These are phyloP conservation scores for Halichoerus grypus DNA, from an alignment of 2,113 vertebrate genomes.

Conservation along the genomic window DNA sequence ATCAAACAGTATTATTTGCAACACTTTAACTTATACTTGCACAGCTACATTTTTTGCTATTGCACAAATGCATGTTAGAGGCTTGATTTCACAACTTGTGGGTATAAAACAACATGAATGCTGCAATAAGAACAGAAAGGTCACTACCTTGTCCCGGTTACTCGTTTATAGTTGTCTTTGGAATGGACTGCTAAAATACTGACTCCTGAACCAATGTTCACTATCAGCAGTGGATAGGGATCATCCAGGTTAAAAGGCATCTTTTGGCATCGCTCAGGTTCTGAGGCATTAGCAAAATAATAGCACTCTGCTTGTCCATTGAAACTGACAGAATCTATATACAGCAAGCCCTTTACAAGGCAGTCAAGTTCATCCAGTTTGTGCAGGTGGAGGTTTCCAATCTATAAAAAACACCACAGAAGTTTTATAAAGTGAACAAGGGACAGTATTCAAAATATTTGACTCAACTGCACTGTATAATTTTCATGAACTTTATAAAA, in stretches of 20 bases:
- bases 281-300: constrained; percentile 92
- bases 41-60: neutral
- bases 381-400: constrained; percentile 92
- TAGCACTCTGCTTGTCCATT: constrained; percentile 93
- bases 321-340: constrained; percentile 93
- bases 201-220: constrained; percentile 92
- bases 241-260: constrained; percentile 93
- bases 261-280: constrained; percentile 92
- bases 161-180: constrained; percentile 92
- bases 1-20: neutral
- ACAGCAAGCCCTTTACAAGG: constrained; percentile 92
- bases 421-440: neutral
- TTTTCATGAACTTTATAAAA: constrained; percentile 50
- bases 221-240: constrained; percentile 90
- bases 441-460: neutral
- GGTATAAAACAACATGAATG: neutral
- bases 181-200: constrained; percentile 92
- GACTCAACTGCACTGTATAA: neutral
- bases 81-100: neutral
- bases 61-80: neutral
- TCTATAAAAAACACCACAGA: constrained; percentile 81
- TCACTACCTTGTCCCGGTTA: constrained; percentile 91
- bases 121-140: constrained; percentile 10
- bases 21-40: neutral
- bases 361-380: constrained; percentile 93